phyloP scores from a whole-genome alignment of 2,113 vertebrate genomes.

The Pollachius pollachius region DNA sequence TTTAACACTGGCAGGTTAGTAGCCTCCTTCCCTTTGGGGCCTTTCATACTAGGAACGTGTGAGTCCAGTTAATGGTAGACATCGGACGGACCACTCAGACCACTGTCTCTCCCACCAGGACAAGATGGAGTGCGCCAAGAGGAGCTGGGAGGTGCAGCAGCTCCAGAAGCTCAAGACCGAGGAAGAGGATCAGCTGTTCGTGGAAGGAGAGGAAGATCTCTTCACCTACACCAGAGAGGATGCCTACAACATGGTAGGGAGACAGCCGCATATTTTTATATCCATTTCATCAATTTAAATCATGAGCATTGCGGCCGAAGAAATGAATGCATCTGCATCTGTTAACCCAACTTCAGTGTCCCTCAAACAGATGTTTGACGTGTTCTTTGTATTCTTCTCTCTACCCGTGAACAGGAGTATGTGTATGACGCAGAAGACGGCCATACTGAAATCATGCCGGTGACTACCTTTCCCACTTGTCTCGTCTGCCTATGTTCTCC shows the following conservation, averaged over 20 bases:
- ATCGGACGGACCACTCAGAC: too few species aligned
- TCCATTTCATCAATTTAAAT: too few species aligned
- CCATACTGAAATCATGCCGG: conserved; percentile 90
- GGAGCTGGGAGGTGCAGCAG: conserved; percentile 82
- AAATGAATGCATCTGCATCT: neutral
- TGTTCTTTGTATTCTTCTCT: conserved; percentile 2
- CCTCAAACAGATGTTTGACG: neutral
- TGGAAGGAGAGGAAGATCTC: conserved; percentile 85
- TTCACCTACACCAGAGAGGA: conserved; percentile 92
- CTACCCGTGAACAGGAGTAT: conserved; percentile 77
- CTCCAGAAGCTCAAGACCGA: conserved; percentile 79
- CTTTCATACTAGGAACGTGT: neutral
- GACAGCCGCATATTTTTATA: too few species aligned
- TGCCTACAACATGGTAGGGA: conserved; percentile 87
- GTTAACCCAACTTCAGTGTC: conserved; percentile 3
- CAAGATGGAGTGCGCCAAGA: conserved; percentile 77
- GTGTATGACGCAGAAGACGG: conserved; percentile 85
- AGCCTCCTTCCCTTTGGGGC: neutral
- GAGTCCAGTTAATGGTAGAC: neutral
- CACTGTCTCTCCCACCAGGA: conserved; percentile 56
- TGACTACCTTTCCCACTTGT: conserved; percentile 42
- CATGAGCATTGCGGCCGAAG: neutral
- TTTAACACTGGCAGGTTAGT: neutral
- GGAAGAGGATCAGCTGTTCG: conserved; percentile 73
- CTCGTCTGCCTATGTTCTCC: neutral